Evolutionary conservation across 1,140 invertebrate species (phyloP).

Genomic region (Alviniconcha marisindica): DNA sequence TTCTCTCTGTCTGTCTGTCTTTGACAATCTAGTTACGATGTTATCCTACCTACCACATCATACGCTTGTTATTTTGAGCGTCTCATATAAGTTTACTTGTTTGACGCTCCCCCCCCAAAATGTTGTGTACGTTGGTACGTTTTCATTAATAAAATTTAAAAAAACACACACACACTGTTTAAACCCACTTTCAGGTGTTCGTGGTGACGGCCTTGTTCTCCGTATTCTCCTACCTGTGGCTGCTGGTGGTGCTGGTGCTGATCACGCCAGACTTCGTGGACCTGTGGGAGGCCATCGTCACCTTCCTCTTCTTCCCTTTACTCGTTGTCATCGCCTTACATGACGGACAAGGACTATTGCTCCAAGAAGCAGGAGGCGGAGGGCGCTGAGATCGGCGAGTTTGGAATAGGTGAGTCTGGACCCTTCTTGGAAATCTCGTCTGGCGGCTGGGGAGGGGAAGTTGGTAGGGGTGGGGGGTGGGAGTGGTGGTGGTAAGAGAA

Average conservation of each 20-base stretch:
- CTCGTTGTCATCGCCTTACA: conserved; percentile 77
- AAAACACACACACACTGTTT: too few species aligned
- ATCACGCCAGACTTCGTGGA: conserved; percentile 78
- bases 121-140: too few species aligned
- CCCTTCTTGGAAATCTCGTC: background rate
- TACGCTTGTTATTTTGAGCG: too few species aligned
- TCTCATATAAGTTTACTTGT: too few species aligned
- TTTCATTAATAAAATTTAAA: too few species aligned
- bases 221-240: conserved; percentile 83
- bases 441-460: too few species aligned
- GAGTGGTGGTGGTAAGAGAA: background rate
- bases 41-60: too few species aligned
- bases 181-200: conserved; percentile 79
- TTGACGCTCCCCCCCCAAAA: too few species aligned
- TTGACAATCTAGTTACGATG: too few species aligned
- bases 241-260: conserved; percentile 79
- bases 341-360: conserved; percentile 78
- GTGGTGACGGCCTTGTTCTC: conserved; percentile 79
- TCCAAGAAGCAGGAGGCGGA: conserved; percentile 47
- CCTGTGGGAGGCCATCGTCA: conserved; percentile 82
- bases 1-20: background rate
- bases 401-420: conserved; percentile 59
- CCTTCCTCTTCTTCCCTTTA: conserved; percentile 81
- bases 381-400: conserved; percentile 45
- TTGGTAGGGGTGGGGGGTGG: background rate